Conservation (phyloP, 2,797 vertebrate genomes). For the Avahi laniger region DNA sequence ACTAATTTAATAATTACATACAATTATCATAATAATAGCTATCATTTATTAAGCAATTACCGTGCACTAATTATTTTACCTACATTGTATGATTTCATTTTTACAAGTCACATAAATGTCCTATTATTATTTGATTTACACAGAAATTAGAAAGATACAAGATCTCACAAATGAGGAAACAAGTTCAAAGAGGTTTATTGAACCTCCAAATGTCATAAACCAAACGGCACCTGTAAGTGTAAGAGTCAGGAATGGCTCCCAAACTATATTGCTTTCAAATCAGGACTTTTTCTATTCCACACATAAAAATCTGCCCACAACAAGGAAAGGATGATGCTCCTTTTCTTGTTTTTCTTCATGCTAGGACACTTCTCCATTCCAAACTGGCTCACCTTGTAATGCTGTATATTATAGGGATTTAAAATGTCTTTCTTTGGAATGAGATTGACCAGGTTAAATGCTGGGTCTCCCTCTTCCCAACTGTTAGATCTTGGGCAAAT, state of each 20-base stretch:
- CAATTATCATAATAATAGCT: conserved; percentile 52
- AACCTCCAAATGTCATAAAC: neutral
- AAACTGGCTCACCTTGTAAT: neutral
- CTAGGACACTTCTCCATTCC: neutral
- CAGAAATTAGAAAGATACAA: neutral
- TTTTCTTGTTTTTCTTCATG: neutral
- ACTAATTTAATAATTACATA: conserved; percentile 60
- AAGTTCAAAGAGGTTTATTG: neutral
- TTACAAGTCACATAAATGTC: neutral
- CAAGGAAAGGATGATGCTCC: neutral
- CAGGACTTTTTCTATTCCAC: neutral
- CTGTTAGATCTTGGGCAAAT: neutral
- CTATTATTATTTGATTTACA: conserved; percentile 1
- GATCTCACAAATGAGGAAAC: neutral
- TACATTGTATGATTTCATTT: conserved; percentile 38
- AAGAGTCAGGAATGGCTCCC: neutral
- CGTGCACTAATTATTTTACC: neutral
- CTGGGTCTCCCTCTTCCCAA: neutral
- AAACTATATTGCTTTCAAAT: neutral
- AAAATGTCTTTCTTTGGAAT: neutral
- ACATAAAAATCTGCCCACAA: neutral
- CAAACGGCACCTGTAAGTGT: neutral
- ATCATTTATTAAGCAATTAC: conserved; percentile 47
- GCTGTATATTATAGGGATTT: neutral
- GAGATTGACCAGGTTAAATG: neutral